Conservation (phyloP, 2,113 vertebrate genomes). For the Takifugu bimaculatus region DNA sequence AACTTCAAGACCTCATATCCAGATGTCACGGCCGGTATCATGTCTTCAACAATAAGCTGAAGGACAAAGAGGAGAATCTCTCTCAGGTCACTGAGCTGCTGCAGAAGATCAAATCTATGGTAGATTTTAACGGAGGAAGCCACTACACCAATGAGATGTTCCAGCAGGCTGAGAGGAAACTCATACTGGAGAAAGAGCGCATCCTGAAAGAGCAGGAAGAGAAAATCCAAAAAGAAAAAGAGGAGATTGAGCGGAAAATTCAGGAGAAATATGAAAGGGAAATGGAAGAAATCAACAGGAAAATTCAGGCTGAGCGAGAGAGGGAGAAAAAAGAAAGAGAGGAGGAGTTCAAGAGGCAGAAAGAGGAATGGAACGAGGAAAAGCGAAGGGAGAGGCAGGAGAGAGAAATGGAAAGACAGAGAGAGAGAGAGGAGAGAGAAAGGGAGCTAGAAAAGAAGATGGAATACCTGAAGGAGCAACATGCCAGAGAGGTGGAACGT, state of each 20-base stretch:
- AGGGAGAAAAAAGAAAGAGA: neutral
- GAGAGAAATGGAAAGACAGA: too few species aligned
- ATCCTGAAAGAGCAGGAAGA: neutral
- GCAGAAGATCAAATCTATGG: conserved; percentile 26
- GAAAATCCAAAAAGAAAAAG: neutral
- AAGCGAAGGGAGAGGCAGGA: neutral
- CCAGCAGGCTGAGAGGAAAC: conserved; percentile 6
- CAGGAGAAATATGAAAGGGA: neutral
- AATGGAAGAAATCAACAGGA: neutral
- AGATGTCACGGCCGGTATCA: conserved; percentile 34
- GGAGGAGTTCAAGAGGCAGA: neutral
- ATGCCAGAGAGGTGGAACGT: too few species aligned
- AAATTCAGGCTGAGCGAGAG: neutral
- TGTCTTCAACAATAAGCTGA: conserved; percentile 22
- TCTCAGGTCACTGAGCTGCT: conserved; percentile 39
- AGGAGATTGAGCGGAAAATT: neutral
- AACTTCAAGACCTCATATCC: conserved; percentile 13
- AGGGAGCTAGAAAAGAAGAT: too few species aligned
- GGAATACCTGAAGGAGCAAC: too few species aligned
- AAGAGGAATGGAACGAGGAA: neutral
- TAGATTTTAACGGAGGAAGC: conserved; percentile 18
- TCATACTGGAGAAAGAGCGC: neutral
- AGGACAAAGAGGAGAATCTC: neutral
- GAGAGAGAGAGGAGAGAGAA: too few species aligned
- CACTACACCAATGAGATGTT: conserved; percentile 49